phyloP scores from a whole-genome alignment of 2,888 invertebrate species.

The Lydus trimaculatus region DNA sequence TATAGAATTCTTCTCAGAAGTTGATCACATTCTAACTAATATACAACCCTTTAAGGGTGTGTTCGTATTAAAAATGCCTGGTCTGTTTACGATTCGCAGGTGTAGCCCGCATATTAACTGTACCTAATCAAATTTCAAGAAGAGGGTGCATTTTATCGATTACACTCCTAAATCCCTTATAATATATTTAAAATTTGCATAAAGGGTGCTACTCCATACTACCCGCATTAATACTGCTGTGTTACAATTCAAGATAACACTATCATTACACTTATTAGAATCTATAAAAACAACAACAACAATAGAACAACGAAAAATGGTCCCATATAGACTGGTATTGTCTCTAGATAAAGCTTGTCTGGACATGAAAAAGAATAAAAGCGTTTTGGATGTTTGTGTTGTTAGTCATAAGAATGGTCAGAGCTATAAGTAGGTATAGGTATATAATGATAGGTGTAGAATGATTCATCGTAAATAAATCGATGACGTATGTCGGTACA shows the following conservation, averaged over 20 bases:
- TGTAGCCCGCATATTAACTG: slow-evolving; percentile 11
- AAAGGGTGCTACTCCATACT: background rate
- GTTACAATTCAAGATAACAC: background rate
- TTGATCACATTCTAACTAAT: too few species aligned
- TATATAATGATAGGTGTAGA: background rate
- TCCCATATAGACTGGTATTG: background rate
- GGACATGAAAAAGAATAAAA: background rate
- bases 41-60: too few species aligned
- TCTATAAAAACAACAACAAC: background rate
- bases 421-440: too few species aligned
- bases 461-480: background rate
- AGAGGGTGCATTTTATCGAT: background rate
- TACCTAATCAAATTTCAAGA: background rate
- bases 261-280: background rate
- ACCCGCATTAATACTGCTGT: background rate
- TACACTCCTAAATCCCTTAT: background rate
- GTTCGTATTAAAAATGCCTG: too few species aligned
- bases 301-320: background rate
- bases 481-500: background rate
- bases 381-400: background rate
- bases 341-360: background rate
- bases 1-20: too few species aligned
- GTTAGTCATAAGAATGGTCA: slow-evolving; percentile 2
- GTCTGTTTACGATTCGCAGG: slow-evolving; percentile 8
- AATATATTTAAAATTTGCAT: background rate